These are phyloP conservation scores for Tetragnatha montana DNA, from an alignment of 2,888 invertebrate genomes.

Conservation along the genomic window DNA sequence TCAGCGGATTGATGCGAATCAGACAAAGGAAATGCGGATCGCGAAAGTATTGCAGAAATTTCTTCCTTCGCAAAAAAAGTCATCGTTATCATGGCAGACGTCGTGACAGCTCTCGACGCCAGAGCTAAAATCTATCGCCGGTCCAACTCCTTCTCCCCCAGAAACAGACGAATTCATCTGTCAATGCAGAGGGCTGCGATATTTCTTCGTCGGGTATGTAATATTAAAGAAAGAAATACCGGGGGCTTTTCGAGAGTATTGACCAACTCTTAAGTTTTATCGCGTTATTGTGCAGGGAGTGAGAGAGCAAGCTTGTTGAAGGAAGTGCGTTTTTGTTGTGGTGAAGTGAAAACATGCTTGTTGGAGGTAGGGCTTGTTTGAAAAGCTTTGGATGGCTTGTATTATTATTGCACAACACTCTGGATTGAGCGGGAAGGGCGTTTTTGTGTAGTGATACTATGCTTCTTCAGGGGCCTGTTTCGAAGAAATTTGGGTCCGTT, in stretches of 20 bases:
- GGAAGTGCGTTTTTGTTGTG: neutral
- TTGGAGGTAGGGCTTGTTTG: neutral
- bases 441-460: no score
- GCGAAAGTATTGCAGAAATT: constrained; percentile 9
- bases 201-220: neutral
- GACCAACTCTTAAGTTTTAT: constrained; percentile 1
- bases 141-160: constrained; percentile 18
- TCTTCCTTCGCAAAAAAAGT: constrained; percentile 18
- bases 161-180: constrained; percentile 33
- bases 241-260: no score
- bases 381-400: neutral
- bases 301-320: neutral
- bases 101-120: constrained; percentile 48
- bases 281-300: neutral
- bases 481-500: no score
- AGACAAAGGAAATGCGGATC: neutral
- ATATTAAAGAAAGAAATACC: neutral
- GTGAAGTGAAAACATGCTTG: neutral
- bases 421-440: no score
- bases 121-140: constrained; percentile 26
- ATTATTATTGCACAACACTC: no score
- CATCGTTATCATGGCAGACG: constrained; percentile 40
- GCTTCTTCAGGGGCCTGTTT: no score
- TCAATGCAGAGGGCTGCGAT: neutral
- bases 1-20: constrained; percentile 1